These are phyloP conservation scores for Gavia stellata DNA, from an alignment of 2,113 vertebrate species.

Conservation along the genomic window DNA sequence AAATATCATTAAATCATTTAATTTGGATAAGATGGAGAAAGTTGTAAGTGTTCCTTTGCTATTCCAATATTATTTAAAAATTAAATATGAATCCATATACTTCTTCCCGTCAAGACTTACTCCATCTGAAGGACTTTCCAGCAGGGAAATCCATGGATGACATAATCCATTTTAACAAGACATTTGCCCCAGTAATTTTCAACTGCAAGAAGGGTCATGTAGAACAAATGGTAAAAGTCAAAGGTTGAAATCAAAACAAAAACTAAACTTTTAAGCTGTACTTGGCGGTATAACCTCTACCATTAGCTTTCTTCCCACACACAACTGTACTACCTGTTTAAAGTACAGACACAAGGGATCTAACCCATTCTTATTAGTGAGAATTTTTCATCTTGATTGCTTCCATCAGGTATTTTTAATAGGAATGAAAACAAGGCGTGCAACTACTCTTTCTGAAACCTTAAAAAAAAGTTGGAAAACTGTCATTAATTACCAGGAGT, in stretches of 20 bases:
- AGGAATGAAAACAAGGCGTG: not conserved
- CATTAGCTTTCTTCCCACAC: not conserved
- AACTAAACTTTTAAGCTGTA: conserved; percentile 1
- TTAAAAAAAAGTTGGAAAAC: not conserved
- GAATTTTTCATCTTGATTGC: not conserved
- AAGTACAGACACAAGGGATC: not conserved
- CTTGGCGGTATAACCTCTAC: not conserved
- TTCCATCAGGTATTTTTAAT: not conserved
- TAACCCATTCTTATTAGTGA: not conserved
- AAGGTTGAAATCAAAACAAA: conserved; percentile 45
- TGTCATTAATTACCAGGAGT: not conserved
- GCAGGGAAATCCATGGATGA: not conserved
- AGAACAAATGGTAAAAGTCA: conserved; percentile 11
- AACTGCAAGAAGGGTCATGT: not conserved
- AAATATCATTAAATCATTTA: not conserved
- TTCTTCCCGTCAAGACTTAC: not conserved
- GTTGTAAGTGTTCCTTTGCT: not conserved
- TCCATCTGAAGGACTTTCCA: not conserved
- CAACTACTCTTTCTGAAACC: not conserved
- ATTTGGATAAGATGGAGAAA: not conserved
- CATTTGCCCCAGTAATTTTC: conserved; percentile 26
- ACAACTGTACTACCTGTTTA: not conserved
- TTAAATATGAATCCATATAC: not conserved
- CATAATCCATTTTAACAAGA: conserved; percentile 29
- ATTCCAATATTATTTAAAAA: not conserved